Percentiles rank a stretch among this genome's conserved stretches.
Conservation (phyloP, 2,888 invertebrate species). For the Athalia rosae region DNA sequence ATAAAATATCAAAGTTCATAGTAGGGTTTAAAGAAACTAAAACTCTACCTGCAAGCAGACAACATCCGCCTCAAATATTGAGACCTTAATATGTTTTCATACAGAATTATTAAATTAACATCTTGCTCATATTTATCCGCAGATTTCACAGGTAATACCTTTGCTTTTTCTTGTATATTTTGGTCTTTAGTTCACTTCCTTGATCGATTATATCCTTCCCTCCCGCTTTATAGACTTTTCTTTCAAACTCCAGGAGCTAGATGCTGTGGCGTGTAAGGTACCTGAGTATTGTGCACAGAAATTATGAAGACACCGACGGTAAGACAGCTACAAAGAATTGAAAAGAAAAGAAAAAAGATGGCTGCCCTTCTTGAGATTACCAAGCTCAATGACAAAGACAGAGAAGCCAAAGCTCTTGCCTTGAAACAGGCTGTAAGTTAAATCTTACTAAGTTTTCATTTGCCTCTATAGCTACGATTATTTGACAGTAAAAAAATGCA, state of each 20-base stretch:
- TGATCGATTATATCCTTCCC: not conserved
- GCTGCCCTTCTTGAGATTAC: conserved; percentile 78
- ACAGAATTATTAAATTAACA: conserved; percentile 27
- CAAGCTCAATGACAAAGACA: conserved; percentile 79
- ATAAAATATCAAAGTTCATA: not conserved
- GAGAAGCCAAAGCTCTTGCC: conserved; percentile 66
- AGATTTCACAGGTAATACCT: conserved; percentile 19
- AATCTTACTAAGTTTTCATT: not conserved
- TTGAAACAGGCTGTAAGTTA: conserved; percentile 53
- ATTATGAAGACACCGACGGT: conserved; percentile 73
- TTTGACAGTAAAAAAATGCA: conserved; percentile 25
- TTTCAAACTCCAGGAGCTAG: conserved; percentile 44
- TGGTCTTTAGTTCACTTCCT: not conserved
- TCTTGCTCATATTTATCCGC: not conserved
- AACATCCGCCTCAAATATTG: not conserved
- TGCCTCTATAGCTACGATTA: not conserved
- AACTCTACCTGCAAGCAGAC: too few species aligned
- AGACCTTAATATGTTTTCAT: conserved; percentile 32
- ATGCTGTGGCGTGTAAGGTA: conserved; percentile 44
- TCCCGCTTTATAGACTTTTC: not conserved
- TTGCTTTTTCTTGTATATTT: not conserved
- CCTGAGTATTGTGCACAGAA: conserved; percentile 24
- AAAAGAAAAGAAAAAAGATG: conserved; percentile 80
- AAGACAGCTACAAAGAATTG: conserved; percentile 76
- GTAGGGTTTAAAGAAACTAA: not conserved